Base-by-base conservation (phyloP, 92 coral and sea anemone genomes). In the Siderastrea radians region DNA sequence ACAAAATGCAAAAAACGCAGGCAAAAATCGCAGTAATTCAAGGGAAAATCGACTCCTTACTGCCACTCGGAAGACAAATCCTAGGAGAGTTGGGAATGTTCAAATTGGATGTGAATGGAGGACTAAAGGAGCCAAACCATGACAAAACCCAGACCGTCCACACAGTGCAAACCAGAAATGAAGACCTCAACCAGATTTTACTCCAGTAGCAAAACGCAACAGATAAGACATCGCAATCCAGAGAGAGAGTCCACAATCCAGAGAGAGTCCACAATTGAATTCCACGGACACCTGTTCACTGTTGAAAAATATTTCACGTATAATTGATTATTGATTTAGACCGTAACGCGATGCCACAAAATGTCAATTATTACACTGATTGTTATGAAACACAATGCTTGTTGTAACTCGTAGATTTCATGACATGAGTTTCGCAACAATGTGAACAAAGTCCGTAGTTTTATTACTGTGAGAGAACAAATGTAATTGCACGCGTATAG, bases 251-350 rank as follows among this genome's bases (percentile, higher is more conserved):
- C n/a, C n/a, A n/a, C n/a, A n/a, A n/a, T n/a, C n/a, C n/a, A n/a
- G n/a, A n/a, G n/a, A n/a, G n/a, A 87, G 54, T 16, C 91, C 55
- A 38, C 89, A 45, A 63, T 89, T 53, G 91, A 93, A 46, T 89
- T 90, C 86, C 93, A 89, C 57, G 91, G 91, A 61, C 94, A 91
- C 57, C 80, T 83, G 63, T 93, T 93, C 79, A 93, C 96, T 52
- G 61, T n/a, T n/a, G n/a, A n/a, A n/a, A n/a, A n/a, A n/a, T n/a
- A n/a, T n/a, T n/a, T n/a, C n/a, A n/a, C n/a, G n/a, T n/a, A n/a
- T n/a, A n/a, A n/a, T n/a, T n/a, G n/a, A n/a, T n/a, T n/a, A n/a
- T n/a, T n/a, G n/a, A n/a, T n/a, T n/a, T n/a, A n/a, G n/a, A n/a
- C n/a, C n/a, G n/a, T n/a, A n/a, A n/a, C n/a, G n/a, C n/a, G n/a